phyloP scores from a whole-genome alignment of 2,113 vertebrate species.

The Nibea coibor region DNA sequence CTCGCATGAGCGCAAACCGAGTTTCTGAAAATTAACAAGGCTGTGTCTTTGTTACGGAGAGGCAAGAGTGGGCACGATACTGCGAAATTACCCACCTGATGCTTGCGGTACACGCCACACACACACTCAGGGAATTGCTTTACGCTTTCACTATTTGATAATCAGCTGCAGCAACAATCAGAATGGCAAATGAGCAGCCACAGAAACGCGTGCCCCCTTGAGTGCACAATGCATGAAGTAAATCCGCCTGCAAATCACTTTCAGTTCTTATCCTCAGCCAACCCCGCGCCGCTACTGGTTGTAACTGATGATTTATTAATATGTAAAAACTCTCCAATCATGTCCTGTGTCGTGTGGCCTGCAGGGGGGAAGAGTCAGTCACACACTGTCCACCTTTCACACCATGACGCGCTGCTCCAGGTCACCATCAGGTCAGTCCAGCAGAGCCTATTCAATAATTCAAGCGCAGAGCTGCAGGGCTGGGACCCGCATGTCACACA shows the following conservation, averaged over 20 bases:
- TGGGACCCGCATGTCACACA: slow-evolving; percentile 56
- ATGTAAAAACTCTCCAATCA: slow-evolving; percentile 35
- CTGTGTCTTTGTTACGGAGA: slow-evolving; percentile 44
- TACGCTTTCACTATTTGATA: slow-evolving; percentile 50
- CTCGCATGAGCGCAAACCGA: slow-evolving; percentile 4
- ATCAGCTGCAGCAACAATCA: slow-evolving; percentile 49
- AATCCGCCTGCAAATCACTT: slow-evolving; percentile 31
- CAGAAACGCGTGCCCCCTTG: slow-evolving; percentile 14
- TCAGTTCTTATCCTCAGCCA: slow-evolving; percentile 42
- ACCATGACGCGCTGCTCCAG: slow-evolving; percentile 13
- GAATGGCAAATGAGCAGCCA: slow-evolving; percentile 20
- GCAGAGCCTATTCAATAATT: slow-evolving; percentile 70
- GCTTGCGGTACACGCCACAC: slow-evolving; percentile 10
- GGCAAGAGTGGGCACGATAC: slow-evolving; percentile 7
- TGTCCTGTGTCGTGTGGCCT: slow-evolving; percentile 7
- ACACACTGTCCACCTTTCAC: slow-evolving; percentile 34
- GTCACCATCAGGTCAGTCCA: slow-evolving; percentile 60
- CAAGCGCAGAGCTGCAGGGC: slow-evolving; percentile 41
- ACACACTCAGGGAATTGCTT: slow-evolving; percentile 19
- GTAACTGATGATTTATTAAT: slow-evolving; percentile 61
- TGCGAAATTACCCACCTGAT: slow-evolving; percentile 61
- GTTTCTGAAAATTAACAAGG: slow-evolving; percentile 37
- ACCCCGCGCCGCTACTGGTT: slow-evolving; percentile 17
- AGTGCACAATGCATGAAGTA: slow-evolving; percentile 20
- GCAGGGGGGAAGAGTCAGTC: slow-evolving; percentile 39